These are phyloP conservation scores for Laodelphax striatellus DNA, from an alignment of 1,140 invertebrate species.

Conservation along the genomic window DNA sequence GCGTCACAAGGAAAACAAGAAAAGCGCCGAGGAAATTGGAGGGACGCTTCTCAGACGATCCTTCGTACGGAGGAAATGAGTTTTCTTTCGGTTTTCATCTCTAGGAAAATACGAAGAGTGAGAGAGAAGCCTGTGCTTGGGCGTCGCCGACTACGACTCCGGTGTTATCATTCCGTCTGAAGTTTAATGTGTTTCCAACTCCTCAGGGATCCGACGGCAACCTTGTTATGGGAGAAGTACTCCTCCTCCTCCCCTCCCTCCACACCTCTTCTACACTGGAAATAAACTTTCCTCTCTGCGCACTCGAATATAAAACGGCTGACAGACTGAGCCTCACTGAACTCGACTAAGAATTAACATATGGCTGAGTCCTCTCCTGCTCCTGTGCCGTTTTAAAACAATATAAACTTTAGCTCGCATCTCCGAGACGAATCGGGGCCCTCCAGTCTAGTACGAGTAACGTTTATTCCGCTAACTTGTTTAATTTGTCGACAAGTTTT, in stretches of 20 bases:
- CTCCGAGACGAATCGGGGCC: not conserved
- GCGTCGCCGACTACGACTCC: not conserved
- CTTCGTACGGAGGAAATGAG: conserved; percentile 9
- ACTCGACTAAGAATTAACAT: not conserved
- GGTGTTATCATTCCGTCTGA: conserved; percentile 10
- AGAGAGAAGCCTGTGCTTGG: not conserved
- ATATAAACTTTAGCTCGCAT: not conserved
- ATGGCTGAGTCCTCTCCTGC: not conserved
- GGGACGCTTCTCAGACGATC: conserved; percentile 1
- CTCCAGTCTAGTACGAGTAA: not conserved
- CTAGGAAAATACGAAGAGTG: not conserved
- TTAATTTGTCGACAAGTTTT: conserved; percentile 1
- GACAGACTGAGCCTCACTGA: not conserved
- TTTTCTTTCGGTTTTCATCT: conserved; percentile 15
- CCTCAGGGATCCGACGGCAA: not conserved
- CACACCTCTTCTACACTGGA: not conserved
- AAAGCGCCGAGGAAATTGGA: conserved; percentile 7
- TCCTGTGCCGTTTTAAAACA: not conserved
- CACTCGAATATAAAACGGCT: conserved; percentile 1
- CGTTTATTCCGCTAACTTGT: not conserved
- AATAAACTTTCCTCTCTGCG: conserved; percentile 2
- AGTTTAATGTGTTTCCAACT: conserved; percentile 12
- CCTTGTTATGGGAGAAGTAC: not conserved
- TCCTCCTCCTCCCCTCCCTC: not conserved
- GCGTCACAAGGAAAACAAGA: conserved; percentile 1